These are phyloP conservation scores for Myopa testacea DNA, from an alignment of 2,888 invertebrate genomes.

Conservation along the genomic window DNA sequence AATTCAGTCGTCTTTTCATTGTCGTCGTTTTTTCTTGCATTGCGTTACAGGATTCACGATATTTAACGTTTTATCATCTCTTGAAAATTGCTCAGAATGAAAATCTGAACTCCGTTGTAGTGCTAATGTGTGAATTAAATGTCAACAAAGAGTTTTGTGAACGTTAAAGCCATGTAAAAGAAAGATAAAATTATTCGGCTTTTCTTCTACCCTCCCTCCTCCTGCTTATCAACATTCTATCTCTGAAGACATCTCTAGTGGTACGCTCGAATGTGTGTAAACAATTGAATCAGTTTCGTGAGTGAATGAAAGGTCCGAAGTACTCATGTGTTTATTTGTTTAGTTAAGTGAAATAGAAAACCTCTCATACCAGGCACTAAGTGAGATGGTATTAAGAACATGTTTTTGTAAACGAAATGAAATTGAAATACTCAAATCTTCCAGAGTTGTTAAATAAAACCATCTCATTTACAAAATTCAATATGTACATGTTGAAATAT, in stretches of 20 bases:
- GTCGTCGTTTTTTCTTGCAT: conserved; percentile 45
- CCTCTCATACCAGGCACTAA: not conserved
- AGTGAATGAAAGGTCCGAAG: conserved; percentile 10
- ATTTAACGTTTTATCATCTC: conserved; percentile 26
- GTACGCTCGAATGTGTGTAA: conserved; percentile 19
- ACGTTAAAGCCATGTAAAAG: conserved; percentile 19
- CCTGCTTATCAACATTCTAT: conserved; percentile 17
- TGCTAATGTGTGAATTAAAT: conserved; percentile 34
- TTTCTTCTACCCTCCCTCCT: conserved; percentile 36
- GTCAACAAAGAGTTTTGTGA: conserved; percentile 31
- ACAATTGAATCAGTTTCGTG: not conserved
- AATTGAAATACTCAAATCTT: conserved; percentile 22
- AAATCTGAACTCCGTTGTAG: conserved; percentile 31
- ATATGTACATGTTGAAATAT: too few relatives aligned
- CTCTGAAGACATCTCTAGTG: conserved; percentile 25
- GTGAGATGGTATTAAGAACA: not conserved
- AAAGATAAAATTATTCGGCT: conserved; percentile 45
- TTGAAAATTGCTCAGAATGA: conserved; percentile 35
- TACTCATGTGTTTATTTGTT: conserved; percentile 40
- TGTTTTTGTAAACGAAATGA: conserved; percentile 2
- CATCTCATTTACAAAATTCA: too few relatives aligned
- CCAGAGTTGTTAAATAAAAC: not conserved
- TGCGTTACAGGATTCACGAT: conserved; percentile 42
- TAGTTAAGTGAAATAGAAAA: conserved; percentile 23
- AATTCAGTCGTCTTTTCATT: conserved; percentile 46